These are phyloP conservation scores for Dryococelus australis DNA, from an alignment of 2,888 invertebrate genomes.

Conservation along the genomic window DNA sequence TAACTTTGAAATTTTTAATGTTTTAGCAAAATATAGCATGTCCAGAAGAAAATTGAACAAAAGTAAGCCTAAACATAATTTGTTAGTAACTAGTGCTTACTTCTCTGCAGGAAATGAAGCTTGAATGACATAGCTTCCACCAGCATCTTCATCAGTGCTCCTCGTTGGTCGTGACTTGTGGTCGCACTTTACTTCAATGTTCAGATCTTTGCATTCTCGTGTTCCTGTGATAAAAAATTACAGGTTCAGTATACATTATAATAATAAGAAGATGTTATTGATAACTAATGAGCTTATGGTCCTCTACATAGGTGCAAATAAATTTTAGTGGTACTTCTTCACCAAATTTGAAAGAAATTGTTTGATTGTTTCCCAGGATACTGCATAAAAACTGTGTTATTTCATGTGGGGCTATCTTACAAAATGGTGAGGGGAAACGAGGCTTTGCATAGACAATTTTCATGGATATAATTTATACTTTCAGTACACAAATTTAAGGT, in stretches of 20 bases:
- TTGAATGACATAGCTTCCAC: conserved; percentile 83
- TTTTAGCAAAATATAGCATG: too few relatives aligned
- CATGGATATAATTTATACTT: too few relatives aligned
- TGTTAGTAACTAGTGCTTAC: conserved; percentile 66
- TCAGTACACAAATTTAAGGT: too few relatives aligned
- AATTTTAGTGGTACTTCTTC: conserved; percentile 23
- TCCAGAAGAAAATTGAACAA: not conserved
- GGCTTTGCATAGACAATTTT: too few relatives aligned
- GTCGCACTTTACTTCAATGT: conserved; percentile 91
- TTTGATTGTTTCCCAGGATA: too few relatives aligned
- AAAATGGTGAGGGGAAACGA: too few relatives aligned
- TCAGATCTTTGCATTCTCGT: conserved; percentile 87
- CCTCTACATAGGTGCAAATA: not conserved
- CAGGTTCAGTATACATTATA: conserved; percentile 26
- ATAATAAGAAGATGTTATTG: not conserved
- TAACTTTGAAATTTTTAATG: too few relatives aligned
- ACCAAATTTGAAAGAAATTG: too few relatives aligned
- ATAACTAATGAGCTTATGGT: too few relatives aligned
- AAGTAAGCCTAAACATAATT: not conserved
- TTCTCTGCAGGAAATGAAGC: conserved; percentile 84
- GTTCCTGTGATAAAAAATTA: conserved; percentile 60
- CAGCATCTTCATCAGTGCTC: conserved; percentile 64
- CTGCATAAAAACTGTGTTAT: too few relatives aligned
- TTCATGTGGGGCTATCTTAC: too few relatives aligned
- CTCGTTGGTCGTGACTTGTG: conserved; percentile 74